Evolutionary conservation across 2,797 vertebrate genomes (phyloP).

Genomic region (Phalloptychus januarius): DNA sequence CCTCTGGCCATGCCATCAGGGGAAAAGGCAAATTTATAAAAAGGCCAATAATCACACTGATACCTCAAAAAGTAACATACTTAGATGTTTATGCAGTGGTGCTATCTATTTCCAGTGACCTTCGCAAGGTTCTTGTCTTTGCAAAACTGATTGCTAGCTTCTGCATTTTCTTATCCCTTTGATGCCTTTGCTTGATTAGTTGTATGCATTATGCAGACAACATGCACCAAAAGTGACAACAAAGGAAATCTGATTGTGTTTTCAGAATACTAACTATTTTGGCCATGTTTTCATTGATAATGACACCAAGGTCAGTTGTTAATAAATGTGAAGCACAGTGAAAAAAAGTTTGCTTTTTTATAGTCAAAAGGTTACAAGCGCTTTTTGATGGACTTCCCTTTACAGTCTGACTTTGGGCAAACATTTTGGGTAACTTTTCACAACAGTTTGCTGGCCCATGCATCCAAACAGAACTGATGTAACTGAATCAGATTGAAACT

Average conservation of each 20-base stretch:
- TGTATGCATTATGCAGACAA: conserved; percentile 12
- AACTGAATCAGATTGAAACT: background rate
- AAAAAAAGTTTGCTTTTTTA: too few species aligned
- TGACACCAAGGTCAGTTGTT: conserved; percentile 50
- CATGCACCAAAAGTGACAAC: background rate
- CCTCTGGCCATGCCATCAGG: conserved; percentile 79
- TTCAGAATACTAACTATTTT: conserved; percentile 21
- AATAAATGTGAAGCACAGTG: conserved; percentile 23
- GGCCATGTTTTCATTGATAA: conserved; percentile 45
- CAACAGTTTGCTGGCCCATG: background rate
- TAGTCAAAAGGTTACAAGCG: too few species aligned
- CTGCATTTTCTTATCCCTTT: background rate
- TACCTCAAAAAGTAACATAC: conserved; percentile 48
- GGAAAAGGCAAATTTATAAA: conserved; percentile 69
- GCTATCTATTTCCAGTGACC: conserved; percentile 23
- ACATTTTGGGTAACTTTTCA: background rate
- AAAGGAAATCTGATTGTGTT: background rate
- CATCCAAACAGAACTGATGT: background rate
- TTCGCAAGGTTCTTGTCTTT: conserved; percentile 22
- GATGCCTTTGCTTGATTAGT: background rate
- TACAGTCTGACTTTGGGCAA: too few species aligned
- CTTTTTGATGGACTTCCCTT: too few species aligned
- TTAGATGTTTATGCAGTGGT: conserved; percentile 15
- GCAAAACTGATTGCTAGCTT: conserved; percentile 20
- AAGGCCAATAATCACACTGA: conserved; percentile 52